Base-by-base conservation (phyloP, 2,888 invertebrate genomes). In the Cetonia aurata region DNA sequence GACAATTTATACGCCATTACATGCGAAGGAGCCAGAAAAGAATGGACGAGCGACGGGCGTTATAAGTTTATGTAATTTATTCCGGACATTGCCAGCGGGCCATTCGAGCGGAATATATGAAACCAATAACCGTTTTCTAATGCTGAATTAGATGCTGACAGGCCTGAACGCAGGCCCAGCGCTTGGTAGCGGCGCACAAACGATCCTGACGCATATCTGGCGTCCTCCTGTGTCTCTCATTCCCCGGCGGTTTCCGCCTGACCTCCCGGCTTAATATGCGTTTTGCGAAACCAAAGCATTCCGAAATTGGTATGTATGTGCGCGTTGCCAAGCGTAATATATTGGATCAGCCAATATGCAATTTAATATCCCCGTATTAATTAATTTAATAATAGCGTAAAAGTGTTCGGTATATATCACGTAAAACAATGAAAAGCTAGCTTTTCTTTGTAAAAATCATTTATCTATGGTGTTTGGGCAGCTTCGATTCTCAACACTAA, bases 21-120 rank as follows among this genome's bases (percentile, higher is more conserved):
- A 46, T 10, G 46, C 62, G 62, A 15, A 44, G 62, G 62, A 44
- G 69, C 72, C 66, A 67, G 67, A 70, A 62, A 72, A 74, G 74
- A 71, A 37, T 37, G 37, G 37, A 37, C 37, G 37, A 72, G 66
- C 59, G 71, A 72, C 73, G 60, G 73, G 66, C 72, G 70, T 75
- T 73, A 72, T 75, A 73, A 75, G 72, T 72, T 37, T 72, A 71
- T 70, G 70, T 66, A 71, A 72, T 73, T 73, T 75, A 73, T 73
- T 73, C 71, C 59, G 66, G 62, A 71, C 73, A 57, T 73, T 69
- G 74, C 73, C 72, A 65, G 17, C 37, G 37, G 37, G 50, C 50
- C 50, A 41, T 65, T 65, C 50, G 41, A 50, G 37, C 62, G 62
- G 17, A 52, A 65, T 65, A 17, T 65, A 65, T 41, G 62, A 65